Conservation (phyloP, 2,113 vertebrate species). For the Rhinoderma darwinii region DNA sequence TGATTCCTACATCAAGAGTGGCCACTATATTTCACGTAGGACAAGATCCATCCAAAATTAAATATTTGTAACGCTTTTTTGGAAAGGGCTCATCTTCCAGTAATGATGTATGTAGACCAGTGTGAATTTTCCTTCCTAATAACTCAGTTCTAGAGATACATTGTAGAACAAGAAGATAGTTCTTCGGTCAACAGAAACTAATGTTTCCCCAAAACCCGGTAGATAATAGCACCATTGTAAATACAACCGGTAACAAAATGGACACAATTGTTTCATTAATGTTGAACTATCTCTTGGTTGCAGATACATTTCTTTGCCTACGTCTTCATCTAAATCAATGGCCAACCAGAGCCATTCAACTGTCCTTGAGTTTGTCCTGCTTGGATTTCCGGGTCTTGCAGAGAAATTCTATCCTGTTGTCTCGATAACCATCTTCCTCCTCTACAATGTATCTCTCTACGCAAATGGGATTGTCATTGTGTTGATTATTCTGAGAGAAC, state of each 20-base stretch:
- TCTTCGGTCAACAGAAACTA: no score
- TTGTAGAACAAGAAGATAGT: no score
- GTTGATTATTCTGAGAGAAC: slow-evolving; percentile 15
- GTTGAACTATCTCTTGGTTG: not conserved
- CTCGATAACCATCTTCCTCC: not conserved
- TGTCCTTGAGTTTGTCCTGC: slow-evolving; percentile 27
- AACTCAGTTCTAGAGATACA: no score
- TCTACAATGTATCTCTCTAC: slow-evolving; percentile 21
- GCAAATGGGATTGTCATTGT: slow-evolving; percentile 33
- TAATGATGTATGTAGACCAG: no score
- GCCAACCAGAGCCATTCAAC: not conserved
- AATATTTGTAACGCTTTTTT: no score
- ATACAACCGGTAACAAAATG: not conserved
- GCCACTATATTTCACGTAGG: no score
- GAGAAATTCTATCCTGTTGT: not conserved
- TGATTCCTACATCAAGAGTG: no score
- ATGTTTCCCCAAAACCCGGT: not conserved
- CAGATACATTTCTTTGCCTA: not conserved
- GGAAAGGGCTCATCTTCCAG: no score
- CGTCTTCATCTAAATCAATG: not conserved
- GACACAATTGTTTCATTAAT: not conserved
- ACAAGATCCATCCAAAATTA: no score
- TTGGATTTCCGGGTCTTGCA: slow-evolving; percentile 44
- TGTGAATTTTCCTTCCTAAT: no score
- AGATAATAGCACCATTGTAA: not conserved